A percentile compares a stretch with the other conserved stretches of the same genome.
These are phyloP conservation scores for Syrphus vitripennis DNA, from an alignment of 2,888 invertebrate species.

Conservation along the genomic window DNA sequence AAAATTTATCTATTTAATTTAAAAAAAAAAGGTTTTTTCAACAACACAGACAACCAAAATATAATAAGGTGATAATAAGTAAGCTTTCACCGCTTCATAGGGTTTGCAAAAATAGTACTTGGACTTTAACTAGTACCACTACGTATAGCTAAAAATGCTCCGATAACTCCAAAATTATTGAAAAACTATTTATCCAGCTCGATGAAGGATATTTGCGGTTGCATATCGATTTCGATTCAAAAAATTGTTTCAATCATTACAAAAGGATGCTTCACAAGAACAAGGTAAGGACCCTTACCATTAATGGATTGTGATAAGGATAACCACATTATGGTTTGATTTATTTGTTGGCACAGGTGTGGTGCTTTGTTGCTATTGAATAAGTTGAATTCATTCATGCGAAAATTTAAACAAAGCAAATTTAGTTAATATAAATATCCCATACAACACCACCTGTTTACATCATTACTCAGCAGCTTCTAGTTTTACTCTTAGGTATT, in stretches of 20 bases:
- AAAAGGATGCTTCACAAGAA: not conserved
- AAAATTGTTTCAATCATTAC: not conserved
- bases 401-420: not conserved
- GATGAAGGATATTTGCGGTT: no score
- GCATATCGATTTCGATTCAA: not conserved
- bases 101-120: no score
- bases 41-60: no score
- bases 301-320: not conserved
- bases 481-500: not conserved
- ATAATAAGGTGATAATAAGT: no score
- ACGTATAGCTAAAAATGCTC: no score
- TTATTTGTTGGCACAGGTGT: not conserved
- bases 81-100: no score
- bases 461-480: not conserved
- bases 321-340: not conserved
- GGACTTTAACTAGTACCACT: no score
- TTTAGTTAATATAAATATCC: not conserved
- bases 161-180: no score
- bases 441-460: not conserved
- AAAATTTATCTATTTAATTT: no score
- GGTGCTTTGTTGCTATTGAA: not conserved
- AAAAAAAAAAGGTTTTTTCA: no score
- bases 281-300: not conserved
- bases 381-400: not conserved
- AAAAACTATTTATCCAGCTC: no score